Evolutionary conservation across 2,113 vertebrate species (phyloP).

Genomic region (Pogonocichla stellata): DNA sequence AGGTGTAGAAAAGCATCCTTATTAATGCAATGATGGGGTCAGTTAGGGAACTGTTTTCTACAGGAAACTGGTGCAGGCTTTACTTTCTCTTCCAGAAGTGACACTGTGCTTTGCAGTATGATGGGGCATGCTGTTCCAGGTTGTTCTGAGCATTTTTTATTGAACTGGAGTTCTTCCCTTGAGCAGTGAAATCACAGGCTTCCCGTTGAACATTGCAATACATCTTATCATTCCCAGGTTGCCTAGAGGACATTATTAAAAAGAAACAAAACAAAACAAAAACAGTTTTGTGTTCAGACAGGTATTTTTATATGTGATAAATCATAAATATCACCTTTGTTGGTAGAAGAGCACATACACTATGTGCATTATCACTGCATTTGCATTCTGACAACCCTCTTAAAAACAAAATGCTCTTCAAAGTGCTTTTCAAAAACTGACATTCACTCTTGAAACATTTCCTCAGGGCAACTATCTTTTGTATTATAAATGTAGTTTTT

Average conservation of each 20-base stretch:
- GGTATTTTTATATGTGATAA: background rate
- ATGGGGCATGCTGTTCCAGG: background rate
- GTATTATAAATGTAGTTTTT: background rate
- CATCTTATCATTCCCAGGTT: background rate
- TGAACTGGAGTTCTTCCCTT: background rate
- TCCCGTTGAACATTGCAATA: background rate
- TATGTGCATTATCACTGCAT: background rate
- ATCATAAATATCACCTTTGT: background rate
- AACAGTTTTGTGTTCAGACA: background rate
- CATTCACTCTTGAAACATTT: background rate
- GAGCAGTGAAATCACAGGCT: background rate
- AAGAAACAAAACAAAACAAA: background rate
- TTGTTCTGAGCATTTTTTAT: background rate
- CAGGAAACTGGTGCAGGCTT: background rate
- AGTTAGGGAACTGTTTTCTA: background rate
- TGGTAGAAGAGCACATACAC: background rate
- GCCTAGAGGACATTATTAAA: background rate
- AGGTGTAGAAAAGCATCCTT: no score
- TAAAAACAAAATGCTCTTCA: background rate
- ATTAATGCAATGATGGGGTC: background rate
- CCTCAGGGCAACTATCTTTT: background rate
- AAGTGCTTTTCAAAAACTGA: background rate
- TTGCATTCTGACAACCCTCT: background rate
- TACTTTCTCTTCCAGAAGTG: background rate
- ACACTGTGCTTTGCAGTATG: background rate